Percentiles rank a stretch among this genome's conserved stretches.
These are phyloP conservation scores for Auanema sp. DNA, from an alignment of 2,888 invertebrate species.

Conservation along the genomic window DNA sequence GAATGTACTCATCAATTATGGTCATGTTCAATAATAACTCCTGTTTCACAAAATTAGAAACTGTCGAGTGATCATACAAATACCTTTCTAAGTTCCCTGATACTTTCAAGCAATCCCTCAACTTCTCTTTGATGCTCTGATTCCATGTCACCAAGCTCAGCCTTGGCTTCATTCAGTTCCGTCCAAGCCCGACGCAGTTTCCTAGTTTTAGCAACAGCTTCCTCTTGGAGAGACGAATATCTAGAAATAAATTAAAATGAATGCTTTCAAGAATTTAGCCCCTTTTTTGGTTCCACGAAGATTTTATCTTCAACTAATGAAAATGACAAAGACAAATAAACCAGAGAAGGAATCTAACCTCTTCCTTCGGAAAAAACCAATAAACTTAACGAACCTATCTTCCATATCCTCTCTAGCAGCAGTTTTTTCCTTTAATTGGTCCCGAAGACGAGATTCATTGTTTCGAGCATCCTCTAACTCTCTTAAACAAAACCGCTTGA, in stretches of 20 bases:
- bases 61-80: too few species aligned
- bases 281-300: background rate
- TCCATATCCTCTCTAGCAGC: constrained; percentile 42
- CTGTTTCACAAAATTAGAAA: constrained; percentile 10
- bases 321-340: background rate
- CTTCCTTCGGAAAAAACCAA: constrained; percentile 4
- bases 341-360: background rate
- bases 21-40: constrained; percentile 88
- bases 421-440: constrained; percentile 29
- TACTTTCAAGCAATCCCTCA: constrained; percentile 90
- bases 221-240: constrained; percentile 90
- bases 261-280: background rate
- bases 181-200: constrained; percentile 74
- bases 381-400: constrained; percentile 26
- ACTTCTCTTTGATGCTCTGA: constrained; percentile 94
- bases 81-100: constrained; percentile 79
- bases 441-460: constrained; percentile 30
- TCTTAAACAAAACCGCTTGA: constrained; percentile 15
- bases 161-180: constrained; percentile 37
- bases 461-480: constrained; percentile 47
- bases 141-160: constrained; percentile 69
- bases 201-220: constrained; percentile 86
- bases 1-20: constrained; percentile 89
- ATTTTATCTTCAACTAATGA: background rate
- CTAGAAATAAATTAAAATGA: constrained; percentile 66